Evolutionary conservation across 2,797 vertebrate genomes (phyloP), one percentile per base, ranked within the genome.

Genomic region (Intellagama lesueurii): DNA sequence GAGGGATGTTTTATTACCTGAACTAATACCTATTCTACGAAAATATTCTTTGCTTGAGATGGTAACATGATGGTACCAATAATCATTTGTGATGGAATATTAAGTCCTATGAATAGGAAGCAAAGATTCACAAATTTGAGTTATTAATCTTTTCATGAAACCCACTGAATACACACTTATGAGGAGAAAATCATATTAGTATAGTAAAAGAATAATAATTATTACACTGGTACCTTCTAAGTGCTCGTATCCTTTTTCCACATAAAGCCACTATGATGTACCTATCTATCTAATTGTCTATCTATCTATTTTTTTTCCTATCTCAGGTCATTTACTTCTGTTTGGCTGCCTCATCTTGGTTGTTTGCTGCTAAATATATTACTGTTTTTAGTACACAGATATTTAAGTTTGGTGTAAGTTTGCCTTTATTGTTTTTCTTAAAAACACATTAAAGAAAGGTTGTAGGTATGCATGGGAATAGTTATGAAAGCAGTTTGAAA

Each of bases 81-180:
- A 81, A 76, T 81, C 8, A 89, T 86, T 89, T 89, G 78, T 75
- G 78, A 81, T 86, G 88, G 84, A 28, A 86, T 85, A 89, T 89
- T 82, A 89, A 86, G 60, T 84, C 17, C 56, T 86, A 68, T 76
- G 70, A 82, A 82, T 81, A 49, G 44, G 64, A 86, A 76, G 44
- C 9, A 86, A 76, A 86, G 60, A 86, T 22, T 44, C 56, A 81
- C 78, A 77, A 22, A 75, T 82, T 40, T 86, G 69, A 69, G 60
- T 86, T 81, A 76, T 81, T 82, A 82, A 69, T 77, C 70, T 88
- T 12, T 69, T 76, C 60, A 40, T 35, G 32, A 81, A 86, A 76
- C 32, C 28, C 7, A 69, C 75, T 75, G 70, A 86, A 40, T 52
- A 44, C 47, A 81, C 44, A 44, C 22, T 44, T 66, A n/a, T 35